Base-by-base conservation (phyloP, 2,797 vertebrate species). In the Lithobates sylvaticus region DNA sequence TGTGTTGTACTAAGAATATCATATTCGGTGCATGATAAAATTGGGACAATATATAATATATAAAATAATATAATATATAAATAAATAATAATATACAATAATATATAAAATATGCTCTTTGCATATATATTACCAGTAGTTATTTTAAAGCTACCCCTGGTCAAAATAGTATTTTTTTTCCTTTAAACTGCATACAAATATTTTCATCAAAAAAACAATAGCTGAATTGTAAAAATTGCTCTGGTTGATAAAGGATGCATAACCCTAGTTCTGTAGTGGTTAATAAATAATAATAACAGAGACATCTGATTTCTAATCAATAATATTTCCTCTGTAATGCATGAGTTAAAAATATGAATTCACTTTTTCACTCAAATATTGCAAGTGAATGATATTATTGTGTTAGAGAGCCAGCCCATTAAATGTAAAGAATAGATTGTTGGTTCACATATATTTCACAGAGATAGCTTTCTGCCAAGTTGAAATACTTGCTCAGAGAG, bases 401-500 rank as follows among this genome's bases (percentile, higher is more conserved):
- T 67, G 65, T 67, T 26, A 26, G n/a, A 67, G 65, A 67, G 26
- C 10, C 65, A 58, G 36, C 23, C 72, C 27, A 50, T n/a, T 76
- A 58, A 27, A 27, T 50, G 12, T n/a, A 27, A 76, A 50, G 26
- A 50, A 54, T 76, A 29, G 42, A 29, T 8, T 39, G 32, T 61
- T 82, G 16, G 47, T 82, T 50, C 54, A 32, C 61, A 82, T 71
- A 72, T 64, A 39, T 74, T n/a, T 82, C 47, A 73, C 23, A 74
- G n/a, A 80, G n/a, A 80, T 29, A 73, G 73, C 47, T 27, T 82
- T 73, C 54, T 27, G 58, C 67, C 68, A 58, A 72, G 27, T 64
- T 58, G 29, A 70, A 81, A 72, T 81, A 72, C 68, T 54, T 81
- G 65, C 78, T 36, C 69, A 72, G 64, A 65, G 68, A 39, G 50